Conservation (phyloP, 2,113 vertebrate species). For the Calidris pugnax region DNA sequence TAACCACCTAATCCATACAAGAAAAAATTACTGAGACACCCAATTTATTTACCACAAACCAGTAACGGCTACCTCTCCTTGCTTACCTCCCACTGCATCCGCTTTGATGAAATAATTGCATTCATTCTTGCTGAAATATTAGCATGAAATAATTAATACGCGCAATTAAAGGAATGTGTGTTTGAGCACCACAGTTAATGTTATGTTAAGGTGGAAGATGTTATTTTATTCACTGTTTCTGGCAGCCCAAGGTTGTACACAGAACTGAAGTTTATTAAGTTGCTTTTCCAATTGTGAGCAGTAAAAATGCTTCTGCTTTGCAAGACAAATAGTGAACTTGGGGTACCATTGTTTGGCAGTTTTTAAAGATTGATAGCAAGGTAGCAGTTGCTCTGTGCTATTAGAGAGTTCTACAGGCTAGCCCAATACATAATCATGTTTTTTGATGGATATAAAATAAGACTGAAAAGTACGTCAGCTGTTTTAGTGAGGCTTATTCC, state of each 20-base stretch:
- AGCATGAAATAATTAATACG: conserved; percentile 19
- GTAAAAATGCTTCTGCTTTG: not conserved
- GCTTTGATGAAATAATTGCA: conserved; percentile 20
- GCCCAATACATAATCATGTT: not conserved
- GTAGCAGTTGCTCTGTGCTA: not conserved
- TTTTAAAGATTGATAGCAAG: not conserved
- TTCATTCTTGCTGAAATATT: conserved; percentile 17
- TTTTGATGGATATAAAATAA: not conserved
- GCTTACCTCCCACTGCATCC: not conserved
- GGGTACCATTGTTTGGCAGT: not conserved
- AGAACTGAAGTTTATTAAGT: not conserved
- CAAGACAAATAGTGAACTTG: not conserved
- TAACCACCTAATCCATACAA: not conserved
- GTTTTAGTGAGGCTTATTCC: not conserved
- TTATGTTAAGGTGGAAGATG: not conserved
- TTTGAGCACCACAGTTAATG: not conserved
- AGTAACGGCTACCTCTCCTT: not conserved
- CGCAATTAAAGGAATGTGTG: not conserved
- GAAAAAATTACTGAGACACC: not conserved
- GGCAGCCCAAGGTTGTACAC: not conserved
- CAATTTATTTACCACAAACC: not conserved
- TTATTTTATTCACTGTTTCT: not conserved
- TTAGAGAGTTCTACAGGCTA: not conserved
- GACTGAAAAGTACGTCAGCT: not conserved
- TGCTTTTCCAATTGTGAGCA: not conserved